Conservation (phyloP, 1,140 invertebrate genomes). For the Triops cancriformis region DNA sequence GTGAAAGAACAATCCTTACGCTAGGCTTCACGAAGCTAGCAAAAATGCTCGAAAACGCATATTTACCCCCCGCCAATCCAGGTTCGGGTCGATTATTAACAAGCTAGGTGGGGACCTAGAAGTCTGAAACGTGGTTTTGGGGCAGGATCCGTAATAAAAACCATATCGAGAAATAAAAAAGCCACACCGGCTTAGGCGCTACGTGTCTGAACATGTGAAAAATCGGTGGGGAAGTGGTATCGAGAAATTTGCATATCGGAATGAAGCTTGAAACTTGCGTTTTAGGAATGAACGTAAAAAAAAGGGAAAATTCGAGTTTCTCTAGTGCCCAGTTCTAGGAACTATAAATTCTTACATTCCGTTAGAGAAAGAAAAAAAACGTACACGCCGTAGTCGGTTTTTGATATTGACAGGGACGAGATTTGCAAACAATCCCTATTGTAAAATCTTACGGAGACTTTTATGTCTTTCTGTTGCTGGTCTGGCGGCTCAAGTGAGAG, state of each 20-base stretch:
- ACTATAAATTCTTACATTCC: background rate
- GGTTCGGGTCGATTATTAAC: background rate
- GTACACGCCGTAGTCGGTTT: background rate
- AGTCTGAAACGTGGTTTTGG: background rate
- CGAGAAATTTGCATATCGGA: background rate
- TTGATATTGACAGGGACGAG: background rate
- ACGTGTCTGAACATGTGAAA: background rate
- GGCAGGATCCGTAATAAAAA: slow-evolving; percentile 3
- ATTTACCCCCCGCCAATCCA: slow-evolving; percentile 15
- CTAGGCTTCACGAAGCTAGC: background rate
- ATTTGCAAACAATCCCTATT: background rate
- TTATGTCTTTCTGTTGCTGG: background rate
- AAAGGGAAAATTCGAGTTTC: too few relatives aligned
- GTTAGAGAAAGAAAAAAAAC: background rate
- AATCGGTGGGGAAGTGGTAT: background rate
- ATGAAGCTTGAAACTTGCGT: background rate
- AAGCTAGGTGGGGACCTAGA: background rate
- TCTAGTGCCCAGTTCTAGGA: background rate
- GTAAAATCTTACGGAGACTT: background rate
- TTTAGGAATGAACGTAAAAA: too few relatives aligned
- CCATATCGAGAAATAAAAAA: slow-evolving; percentile 6
- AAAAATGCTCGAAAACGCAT: slow-evolving; percentile 16
- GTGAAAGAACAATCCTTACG: too few relatives aligned
- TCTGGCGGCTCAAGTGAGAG: background rate
- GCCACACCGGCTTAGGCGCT: background rate